A percentile compares a stretch with the other conserved stretches of the same genome.
Conservation (phyloP, 1,140 invertebrate species). For the Ruditapes philippinarum region DNA sequence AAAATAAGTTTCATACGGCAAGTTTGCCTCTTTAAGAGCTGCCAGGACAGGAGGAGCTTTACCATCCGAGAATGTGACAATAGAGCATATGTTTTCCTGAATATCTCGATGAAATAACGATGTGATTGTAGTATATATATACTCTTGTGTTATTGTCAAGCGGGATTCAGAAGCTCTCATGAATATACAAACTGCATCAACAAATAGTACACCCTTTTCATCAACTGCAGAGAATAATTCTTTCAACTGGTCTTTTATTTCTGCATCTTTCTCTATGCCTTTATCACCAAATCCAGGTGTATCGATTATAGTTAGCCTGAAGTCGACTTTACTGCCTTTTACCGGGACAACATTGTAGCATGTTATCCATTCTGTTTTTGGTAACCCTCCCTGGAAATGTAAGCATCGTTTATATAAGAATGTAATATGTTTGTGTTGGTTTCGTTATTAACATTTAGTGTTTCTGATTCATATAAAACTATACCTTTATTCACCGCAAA, state of each 20-base stretch:
- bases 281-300: constrained; percentile 57
- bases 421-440: background rate
- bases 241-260: constrained; percentile 57
- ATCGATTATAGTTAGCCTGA: constrained; percentile 58
- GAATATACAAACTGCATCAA: constrained; percentile 64
- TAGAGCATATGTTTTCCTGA: constrained; percentile 66
- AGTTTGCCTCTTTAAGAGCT: constrained; percentile 50
- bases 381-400: background rate
- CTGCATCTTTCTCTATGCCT: constrained; percentile 60
- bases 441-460: background rate
- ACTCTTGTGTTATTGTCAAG: constrained; percentile 47
- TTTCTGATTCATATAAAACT: background rate
- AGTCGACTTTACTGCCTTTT: constrained; percentile 26
- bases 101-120: constrained; percentile 75
- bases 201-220: constrained; percentile 31
- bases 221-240: constrained; percentile 41
- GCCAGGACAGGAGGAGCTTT: constrained; percentile 63
- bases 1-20: constrained; percentile 52
- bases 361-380: constrained; percentile 56
- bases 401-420: background rate
- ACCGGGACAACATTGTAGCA: constrained; percentile 29
- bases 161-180: constrained; percentile 8
- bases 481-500: background rate
- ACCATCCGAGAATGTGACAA: constrained; percentile 71
- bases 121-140: constrained; percentile 69